Evolutionary conservation across 2,888 invertebrate genomes (phyloP).

Genomic region (Cistogaster globosa): DNA sequence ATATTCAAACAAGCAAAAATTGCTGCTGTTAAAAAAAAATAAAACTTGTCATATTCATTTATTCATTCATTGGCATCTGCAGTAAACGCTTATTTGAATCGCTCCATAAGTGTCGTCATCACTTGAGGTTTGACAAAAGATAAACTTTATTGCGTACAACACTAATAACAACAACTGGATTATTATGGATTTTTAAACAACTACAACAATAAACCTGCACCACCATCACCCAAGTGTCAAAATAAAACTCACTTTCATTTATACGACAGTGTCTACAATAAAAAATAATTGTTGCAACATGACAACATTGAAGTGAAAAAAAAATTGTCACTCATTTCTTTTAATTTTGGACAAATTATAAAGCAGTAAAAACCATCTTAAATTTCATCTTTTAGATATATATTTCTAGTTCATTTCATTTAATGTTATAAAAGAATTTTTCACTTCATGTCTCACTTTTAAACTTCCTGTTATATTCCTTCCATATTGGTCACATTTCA

Average conservation of each 20-base stretch:
- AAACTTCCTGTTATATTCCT: not conserved
- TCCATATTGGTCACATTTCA: constrained; percentile 13
- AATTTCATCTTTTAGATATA: not conserved
- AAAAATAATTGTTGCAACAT: constrained; percentile 6
- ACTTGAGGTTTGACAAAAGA: constrained; percentile 37
- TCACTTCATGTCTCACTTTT: not conserved
- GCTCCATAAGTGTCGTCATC: constrained; percentile 57
- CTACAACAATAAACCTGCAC: constrained; percentile 53
- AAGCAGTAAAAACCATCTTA: not conserved
- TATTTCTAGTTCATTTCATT: not conserved
- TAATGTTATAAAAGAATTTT: not conserved
- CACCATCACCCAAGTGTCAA: constrained; percentile 63
- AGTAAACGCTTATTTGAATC: constrained; percentile 25
- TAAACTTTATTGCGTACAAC: constrained; percentile 62
- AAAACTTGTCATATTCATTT: constrained; percentile 48
- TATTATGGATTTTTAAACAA: constrained; percentile 40
- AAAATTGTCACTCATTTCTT: not conserved
- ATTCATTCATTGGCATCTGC: constrained; percentile 36
- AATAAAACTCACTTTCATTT: constrained; percentile 67
- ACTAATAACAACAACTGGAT: constrained; percentile 37
- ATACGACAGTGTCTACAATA: not conserved
- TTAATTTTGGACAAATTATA: not conserved
- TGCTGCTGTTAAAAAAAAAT: not conserved
- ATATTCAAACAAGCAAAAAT: not conserved
- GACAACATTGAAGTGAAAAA: not conserved